Evolutionary conservation across 1,140 invertebrate species (phyloP).

Genomic region (Tribolium castaneum): DNA sequence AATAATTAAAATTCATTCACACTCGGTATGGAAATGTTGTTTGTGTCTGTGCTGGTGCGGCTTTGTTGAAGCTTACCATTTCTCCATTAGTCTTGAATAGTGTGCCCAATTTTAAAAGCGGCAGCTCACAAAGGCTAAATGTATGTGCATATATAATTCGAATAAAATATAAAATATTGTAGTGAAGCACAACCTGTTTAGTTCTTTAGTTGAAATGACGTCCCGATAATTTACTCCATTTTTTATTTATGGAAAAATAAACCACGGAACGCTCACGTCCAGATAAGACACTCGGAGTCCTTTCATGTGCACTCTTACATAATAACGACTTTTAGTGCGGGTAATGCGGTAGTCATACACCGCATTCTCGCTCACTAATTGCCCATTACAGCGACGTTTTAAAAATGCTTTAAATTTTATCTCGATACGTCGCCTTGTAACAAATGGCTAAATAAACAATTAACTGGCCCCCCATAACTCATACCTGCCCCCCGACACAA

Average conservation of each 20-base stretch:
- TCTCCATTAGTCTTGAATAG: constrained; percentile 42
- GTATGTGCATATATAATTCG: constrained; percentile 43
- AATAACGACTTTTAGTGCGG: neutral
- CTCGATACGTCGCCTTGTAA: neutral
- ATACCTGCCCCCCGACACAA: constrained; percentile 4
- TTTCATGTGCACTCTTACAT: constrained; percentile 20
- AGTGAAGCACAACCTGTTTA: constrained; percentile 40
- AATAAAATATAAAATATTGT: constrained; percentile 42
- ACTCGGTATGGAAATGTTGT: constrained; percentile 17
- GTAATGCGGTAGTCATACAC: constrained; percentile 19
- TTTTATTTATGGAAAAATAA: constrained; percentile 39
- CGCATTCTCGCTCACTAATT: neutral
- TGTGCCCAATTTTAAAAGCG: constrained; percentile 43
- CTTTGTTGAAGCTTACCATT: constrained; percentile 33
- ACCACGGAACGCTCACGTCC: neutral
- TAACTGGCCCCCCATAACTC: neutral
- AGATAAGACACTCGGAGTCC: constrained; percentile 13
- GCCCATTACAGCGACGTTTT: neutral
- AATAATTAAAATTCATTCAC: constrained; percentile 33
- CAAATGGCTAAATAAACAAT: neutral
- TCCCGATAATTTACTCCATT: constrained; percentile 40
- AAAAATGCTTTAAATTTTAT: neutral
- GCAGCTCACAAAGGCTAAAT: constrained; percentile 39
- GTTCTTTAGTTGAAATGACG: constrained; percentile 35
- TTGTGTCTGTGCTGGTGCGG: constrained; percentile 28